Conservation (phyloP, 2,113 vertebrate species). For the Xenopus borealis region DNA sequence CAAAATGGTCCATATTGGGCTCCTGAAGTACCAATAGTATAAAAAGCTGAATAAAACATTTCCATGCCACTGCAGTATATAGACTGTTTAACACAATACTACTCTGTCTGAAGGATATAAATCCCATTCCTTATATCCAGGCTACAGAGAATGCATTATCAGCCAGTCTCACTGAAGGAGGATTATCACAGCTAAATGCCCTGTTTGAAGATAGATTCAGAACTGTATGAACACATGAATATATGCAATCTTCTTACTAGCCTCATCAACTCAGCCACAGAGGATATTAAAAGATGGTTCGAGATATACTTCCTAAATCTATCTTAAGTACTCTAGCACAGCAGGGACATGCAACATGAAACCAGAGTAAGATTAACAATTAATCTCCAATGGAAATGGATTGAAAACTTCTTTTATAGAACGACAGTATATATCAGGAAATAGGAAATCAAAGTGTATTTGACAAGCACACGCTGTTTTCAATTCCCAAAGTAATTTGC, state of each 20-base stretch:
- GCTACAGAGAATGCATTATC: not conserved
- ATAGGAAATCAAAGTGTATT: too few relatives aligned
- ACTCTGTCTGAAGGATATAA: constrained; percentile 5
- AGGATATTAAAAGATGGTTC: constrained; percentile 23
- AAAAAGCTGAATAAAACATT: too few relatives aligned
- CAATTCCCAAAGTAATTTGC: too few relatives aligned
- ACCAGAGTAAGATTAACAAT: too few relatives aligned
- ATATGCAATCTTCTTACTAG: constrained; percentile 9
- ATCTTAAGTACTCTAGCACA: not conserved
- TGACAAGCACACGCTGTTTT: too few relatives aligned
- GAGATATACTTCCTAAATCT: constrained; percentile 15
- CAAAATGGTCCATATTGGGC: too few relatives aligned
- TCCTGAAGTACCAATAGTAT: too few relatives aligned
- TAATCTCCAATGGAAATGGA: too few relatives aligned
- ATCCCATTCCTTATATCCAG: not conserved
- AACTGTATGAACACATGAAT: constrained; percentile 10
- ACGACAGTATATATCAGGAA: too few relatives aligned
- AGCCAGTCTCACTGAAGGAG: constrained; percentile 22
- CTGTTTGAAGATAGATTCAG: constrained; percentile 33
- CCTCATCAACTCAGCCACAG: constrained; percentile 1
- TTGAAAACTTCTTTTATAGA: too few relatives aligned
- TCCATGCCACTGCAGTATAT: too few relatives aligned
- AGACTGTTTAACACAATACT: not conserved
- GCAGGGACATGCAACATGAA: not conserved
- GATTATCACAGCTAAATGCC: constrained; percentile 39